Base-by-base conservation (phyloP, 1,140 invertebrate genomes). In the Pachypeltis micranthus region DNA sequence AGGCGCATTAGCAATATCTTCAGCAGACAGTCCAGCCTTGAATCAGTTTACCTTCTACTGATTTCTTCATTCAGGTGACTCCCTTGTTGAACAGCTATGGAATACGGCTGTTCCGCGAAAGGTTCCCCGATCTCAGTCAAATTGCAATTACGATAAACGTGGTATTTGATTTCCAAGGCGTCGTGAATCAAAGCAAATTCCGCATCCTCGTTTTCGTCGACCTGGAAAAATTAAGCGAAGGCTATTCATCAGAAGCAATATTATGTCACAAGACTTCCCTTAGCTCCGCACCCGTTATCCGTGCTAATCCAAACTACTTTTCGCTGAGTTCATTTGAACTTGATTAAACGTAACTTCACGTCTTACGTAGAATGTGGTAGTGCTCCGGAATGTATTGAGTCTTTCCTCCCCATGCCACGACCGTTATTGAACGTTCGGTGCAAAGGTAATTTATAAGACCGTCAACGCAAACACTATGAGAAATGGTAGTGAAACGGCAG, bases 101-200 rank as follows among this genome's bases (percentile, higher is more conserved):
- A 89, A 68, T 91, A 92, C 0, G 91, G 90, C 69, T 90, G 87
- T 72, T 93, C 90, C 0, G 88, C 90, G 71, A 93, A 93, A 1
- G 88, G 82, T 69, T 93, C 90, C 0, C 91, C 91, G 27, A 93
- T 86, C 72, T 91, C 84, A 0, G 88, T 91, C 16, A 93, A 76
- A 72, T 91, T 90, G 70, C 90, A 93, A 70, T 91, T 90, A 21
- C 77, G 76, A 24, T 85, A 88, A 4, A 92, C 84, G 73, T 88
- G 83, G 71, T 93, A 93, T 72, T 84, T 85, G 10, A 93, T 87
- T 75, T 88, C 84, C 24, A 88, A 82, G 0, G 90, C 88, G 72
- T 93, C 90, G 69, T 93, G 90, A 68, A 93, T 92, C 69, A 93
- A 90, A 0, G 90, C 90, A 70, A 90, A 93, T 69, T 92, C 88